Conservation (phyloP, 92 coral and sea anemone species). For the Siderastrea radians region DNA sequence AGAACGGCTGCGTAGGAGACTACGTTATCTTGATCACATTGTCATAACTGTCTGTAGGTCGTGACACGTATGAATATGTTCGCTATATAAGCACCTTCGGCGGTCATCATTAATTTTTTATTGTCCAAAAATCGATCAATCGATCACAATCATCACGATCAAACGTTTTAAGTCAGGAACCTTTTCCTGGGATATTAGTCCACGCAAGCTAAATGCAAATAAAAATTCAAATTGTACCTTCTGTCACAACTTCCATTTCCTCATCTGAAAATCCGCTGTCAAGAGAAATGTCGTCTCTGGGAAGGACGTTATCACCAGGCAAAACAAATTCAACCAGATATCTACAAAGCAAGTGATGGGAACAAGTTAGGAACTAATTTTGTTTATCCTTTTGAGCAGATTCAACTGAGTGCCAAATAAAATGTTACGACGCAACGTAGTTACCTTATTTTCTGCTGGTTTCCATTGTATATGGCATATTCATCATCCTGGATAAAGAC, state of each 20-base stretch:
- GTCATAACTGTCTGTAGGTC: too few relatives aligned
- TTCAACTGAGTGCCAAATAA: background rate
- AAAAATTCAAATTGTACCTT: constrained; percentile 22
- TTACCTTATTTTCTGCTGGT: constrained; percentile 91
- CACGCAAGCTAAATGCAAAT: too few relatives aligned
- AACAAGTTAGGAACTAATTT: too few relatives aligned
- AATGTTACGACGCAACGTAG: background rate
- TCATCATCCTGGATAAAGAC: constrained; percentile 80
- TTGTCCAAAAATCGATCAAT: too few relatives aligned
- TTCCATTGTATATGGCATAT: constrained; percentile 81
- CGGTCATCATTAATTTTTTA: too few relatives aligned
- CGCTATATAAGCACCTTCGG: too few relatives aligned
- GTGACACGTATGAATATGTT: too few relatives aligned
- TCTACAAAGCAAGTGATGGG: constrained; percentile 36
- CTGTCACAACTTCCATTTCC: constrained; percentile 5
- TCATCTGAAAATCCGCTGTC: constrained; percentile 80
- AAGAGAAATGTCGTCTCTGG: constrained; percentile 61
- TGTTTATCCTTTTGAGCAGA: background rate
- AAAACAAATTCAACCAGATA: constrained; percentile 92
- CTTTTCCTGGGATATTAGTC: too few relatives aligned
- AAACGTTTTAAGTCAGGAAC: too few relatives aligned
- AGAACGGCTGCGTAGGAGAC: too few relatives aligned
- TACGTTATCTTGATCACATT: too few relatives aligned
- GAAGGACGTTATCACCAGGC: constrained; percentile 68
- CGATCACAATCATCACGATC: too few relatives aligned